Conservation (phyloP, 2,113 vertebrate genomes). For the Potamarius usumacintae region DNA sequence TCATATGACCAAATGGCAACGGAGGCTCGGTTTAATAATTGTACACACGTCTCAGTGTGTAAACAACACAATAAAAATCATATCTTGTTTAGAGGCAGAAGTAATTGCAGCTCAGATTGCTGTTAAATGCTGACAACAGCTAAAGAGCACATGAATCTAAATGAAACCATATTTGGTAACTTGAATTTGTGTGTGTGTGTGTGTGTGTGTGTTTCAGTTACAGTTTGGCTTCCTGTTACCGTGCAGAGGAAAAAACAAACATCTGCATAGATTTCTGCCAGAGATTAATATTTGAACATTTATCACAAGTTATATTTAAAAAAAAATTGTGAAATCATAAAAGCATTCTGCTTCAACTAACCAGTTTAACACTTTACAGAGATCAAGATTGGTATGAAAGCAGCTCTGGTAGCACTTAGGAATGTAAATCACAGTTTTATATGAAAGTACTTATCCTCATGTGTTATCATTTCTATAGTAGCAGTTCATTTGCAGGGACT, state of each 20-base stretch:
- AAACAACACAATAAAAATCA: neutral
- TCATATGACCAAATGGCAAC: neutral
- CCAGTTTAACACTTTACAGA: neutral
- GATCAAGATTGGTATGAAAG: neutral
- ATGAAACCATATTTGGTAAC: neutral
- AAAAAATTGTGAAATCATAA: neutral
- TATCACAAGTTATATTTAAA: neutral
- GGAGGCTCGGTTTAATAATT: neutral
- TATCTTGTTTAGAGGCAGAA: constrained; percentile 1
- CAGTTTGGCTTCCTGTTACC: neutral
- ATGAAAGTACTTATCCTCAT: neutral
- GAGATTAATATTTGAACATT: neutral
- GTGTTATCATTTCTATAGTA: neutral
- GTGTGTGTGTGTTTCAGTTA: neutral
- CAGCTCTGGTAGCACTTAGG: neutral
- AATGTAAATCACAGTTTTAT: neutral
- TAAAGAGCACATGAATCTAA: neutral
- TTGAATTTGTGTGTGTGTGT: neutral
- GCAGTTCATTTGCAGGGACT: neutral
- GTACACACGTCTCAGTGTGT: neutral
- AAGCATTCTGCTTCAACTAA: neutral
- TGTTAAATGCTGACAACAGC: neutral
- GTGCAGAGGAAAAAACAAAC: neutral
- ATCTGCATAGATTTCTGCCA: neutral
- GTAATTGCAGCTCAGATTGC: constrained; percentile 4